Base-by-base conservation (phyloP, 2,888 invertebrate species). In the Disparrhopalites patrizii region DNA sequence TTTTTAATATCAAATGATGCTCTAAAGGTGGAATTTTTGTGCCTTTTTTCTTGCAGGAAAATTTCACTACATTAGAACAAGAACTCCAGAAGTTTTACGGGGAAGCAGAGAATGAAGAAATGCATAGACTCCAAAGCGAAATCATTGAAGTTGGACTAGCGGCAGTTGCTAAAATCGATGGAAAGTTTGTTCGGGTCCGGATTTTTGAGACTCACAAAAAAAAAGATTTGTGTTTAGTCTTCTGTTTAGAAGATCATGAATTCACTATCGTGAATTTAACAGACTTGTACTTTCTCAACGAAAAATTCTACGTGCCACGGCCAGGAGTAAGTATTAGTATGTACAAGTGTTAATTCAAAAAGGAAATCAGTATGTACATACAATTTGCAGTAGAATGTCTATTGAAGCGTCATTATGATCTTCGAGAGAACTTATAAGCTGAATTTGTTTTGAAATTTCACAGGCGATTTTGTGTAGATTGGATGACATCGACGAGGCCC, bases 281-380 rank as follows among this genome's bases (percentile, higher is more conserved):
- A 3, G 25, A 61, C 31, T n/a, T 61, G 2, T 61, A 61, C 20
- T 5, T 10, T n/a, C 15, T 61, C 7, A 28, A 36, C 18, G 27
- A 47, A 4, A 10, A 5, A n/a, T 61, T 61, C 18, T 4, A 7
- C 1, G n/a, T 18, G 1, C 47, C 8, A 10, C 20, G 25, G 1
- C 61, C 61, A 2, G 1, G 47, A 20, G 61, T 61, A 61, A 47
- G 28, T n/a, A n/a, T n/a, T n/a, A n/a, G n/a, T n/a, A n/a, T n/a
- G n/a, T n/a, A n/a, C n/a, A n/a, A n/a, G n/a, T n/a, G n/a, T n/a
- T n/a, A n/a, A n/a, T n/a, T n/a, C n/a, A n/a, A n/a, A n/a, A n/a
- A n/a, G n/a, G n/a, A n/a, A n/a, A n/a, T n/a, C n/a, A n/a, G n/a
- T n/a, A n/a, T n/a, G n/a, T n/a, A n/a, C n/a, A n/a, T n/a, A n/a